These are phyloP conservation scores for Oryzias celebensis DNA, from an alignment of 2,113 vertebrate genomes.

Conservation along the genomic window DNA sequence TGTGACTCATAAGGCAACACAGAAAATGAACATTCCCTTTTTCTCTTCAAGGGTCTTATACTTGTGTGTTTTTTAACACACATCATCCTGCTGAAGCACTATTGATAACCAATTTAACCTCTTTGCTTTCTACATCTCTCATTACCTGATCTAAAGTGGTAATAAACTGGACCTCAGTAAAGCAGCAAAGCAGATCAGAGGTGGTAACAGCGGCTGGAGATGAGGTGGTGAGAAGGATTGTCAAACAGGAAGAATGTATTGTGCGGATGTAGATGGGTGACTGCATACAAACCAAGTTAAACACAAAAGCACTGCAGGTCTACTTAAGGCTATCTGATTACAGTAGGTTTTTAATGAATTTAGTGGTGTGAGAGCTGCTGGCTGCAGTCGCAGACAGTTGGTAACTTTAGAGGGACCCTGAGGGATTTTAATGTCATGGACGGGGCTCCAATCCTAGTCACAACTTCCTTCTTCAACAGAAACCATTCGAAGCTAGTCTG, in stretches of 20 bases:
- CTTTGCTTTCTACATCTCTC: slow-evolving; percentile 44
- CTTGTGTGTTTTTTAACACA: not conserved
- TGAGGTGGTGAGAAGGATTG: not conserved
- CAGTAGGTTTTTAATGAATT: slow-evolving; percentile 34
- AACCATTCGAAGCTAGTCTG: not conserved
- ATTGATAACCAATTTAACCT: slow-evolving; percentile 50
- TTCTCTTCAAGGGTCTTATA: not conserved
- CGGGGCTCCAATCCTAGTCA: slow-evolving; percentile 17
- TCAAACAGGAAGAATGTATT: not conserved
- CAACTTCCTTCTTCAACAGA: not conserved
- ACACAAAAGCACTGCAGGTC: slow-evolving; percentile 37
- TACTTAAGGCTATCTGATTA: slow-evolving; percentile 40
- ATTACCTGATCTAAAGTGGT: slow-evolving; percentile 35
- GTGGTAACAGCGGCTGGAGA: slow-evolving; percentile 10
- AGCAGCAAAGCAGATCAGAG: not conserved
- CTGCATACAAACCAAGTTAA: slow-evolving; percentile 10
- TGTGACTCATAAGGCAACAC: slow-evolving; percentile 23
- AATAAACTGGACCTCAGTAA: slow-evolving; percentile 16
- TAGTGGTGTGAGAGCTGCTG: slow-evolving; percentile 36
- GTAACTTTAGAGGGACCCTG: slow-evolving; percentile 54
- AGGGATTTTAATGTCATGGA: slow-evolving; percentile 38
- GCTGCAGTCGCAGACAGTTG: slow-evolving; percentile 37
- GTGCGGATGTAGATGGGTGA: not conserved
- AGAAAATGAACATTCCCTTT: slow-evolving; percentile 2
- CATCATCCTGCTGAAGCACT: slow-evolving; percentile 21